These are phyloP conservation scores for Meta bourneti DNA, from an alignment of 2,888 invertebrate species.

Conservation along the genomic window DNA sequence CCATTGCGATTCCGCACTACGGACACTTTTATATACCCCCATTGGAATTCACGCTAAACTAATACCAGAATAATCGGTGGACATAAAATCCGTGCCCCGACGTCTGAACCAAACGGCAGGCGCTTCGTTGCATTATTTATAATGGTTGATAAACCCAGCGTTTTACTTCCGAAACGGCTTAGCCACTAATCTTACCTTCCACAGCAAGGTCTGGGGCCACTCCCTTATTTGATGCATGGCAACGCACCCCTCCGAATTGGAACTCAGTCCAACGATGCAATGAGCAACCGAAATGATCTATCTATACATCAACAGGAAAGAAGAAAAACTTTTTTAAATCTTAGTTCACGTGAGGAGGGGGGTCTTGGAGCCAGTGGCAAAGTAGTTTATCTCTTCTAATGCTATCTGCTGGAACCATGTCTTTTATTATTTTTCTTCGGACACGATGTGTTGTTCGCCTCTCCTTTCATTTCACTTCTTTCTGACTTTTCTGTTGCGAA, in stretches of 20 bases:
- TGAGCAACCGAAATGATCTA: slow-evolving; percentile 5
- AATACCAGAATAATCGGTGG: background rate
- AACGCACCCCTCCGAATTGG: too few species aligned
- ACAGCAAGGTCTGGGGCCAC: background rate
- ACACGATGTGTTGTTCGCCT: slow-evolving; percentile 18
- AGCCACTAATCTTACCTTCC: slow-evolving; percentile 7
- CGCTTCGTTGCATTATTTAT: slow-evolving; percentile 20
- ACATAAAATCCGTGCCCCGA: background rate
- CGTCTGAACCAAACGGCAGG: background rate
- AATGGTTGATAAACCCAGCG: slow-evolving; percentile 1
- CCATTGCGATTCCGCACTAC: background rate
- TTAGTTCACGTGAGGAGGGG: slow-evolving; percentile 25
- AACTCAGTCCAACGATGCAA: background rate
- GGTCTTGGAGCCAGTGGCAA: background rate
- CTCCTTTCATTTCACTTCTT: background rate
- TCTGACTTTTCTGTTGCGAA: slow-evolving; percentile 9
- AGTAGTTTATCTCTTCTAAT: slow-evolving; percentile 34
- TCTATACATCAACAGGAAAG: background rate
- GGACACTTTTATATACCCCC: background rate
- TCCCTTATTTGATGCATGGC: background rate
- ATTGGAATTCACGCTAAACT: background rate
- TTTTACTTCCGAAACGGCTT: slow-evolving; percentile 1
- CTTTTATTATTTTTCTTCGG: background rate
- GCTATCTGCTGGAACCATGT: background rate
- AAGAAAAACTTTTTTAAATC: slow-evolving; percentile 52